Percentiles rank a stretch among this genome's conserved stretches.
Evolutionary conservation across 2,888 invertebrate genomes (phyloP).

Genomic region (Scrobipalpa costella): DNA sequence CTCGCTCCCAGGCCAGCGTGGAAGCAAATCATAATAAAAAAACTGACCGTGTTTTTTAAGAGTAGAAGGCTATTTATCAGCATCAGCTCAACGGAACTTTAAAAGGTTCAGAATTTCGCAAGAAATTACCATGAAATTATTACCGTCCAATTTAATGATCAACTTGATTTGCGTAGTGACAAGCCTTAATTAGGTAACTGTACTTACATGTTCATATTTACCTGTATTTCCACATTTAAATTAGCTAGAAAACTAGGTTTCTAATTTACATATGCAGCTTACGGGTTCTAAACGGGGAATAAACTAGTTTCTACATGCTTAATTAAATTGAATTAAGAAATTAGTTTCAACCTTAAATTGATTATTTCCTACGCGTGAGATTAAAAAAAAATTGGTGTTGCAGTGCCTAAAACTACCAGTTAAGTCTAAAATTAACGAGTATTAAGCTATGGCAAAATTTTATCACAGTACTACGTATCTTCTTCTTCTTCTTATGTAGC

Average conservation of each 20-base stretch:
- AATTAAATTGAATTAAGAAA: neutral
- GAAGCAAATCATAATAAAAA: too few relatives aligned
- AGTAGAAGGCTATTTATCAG: too few relatives aligned
- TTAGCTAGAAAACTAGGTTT: neutral
- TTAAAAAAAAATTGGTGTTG: too few relatives aligned
- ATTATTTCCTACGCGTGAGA: too few relatives aligned
- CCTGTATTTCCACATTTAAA: neutral
- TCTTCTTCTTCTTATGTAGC: too few relatives aligned
- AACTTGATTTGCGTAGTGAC: conserved; percentile 12
- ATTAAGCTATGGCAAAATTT: too few relatives aligned
- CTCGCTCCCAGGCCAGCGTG: too few relatives aligned
- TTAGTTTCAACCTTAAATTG: neutral
- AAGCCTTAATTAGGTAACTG: conserved; percentile 4
- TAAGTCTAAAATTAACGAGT: too few relatives aligned
- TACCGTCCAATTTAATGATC: conserved; percentile 4
- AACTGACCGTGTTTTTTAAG: too few relatives aligned
- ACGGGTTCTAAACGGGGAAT: neutral
- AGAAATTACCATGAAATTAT: conserved; percentile 5
- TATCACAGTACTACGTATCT: too few relatives aligned
- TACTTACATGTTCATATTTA: neutral
- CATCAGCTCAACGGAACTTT: neutral
- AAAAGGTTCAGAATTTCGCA: neutral
- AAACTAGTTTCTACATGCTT: too few relatives aligned
- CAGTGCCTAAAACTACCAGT: too few relatives aligned
- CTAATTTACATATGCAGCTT: neutral